Evolutionary conservation across 2,888 invertebrate species (phyloP).

Genomic region (Rosalia funebris): DNA sequence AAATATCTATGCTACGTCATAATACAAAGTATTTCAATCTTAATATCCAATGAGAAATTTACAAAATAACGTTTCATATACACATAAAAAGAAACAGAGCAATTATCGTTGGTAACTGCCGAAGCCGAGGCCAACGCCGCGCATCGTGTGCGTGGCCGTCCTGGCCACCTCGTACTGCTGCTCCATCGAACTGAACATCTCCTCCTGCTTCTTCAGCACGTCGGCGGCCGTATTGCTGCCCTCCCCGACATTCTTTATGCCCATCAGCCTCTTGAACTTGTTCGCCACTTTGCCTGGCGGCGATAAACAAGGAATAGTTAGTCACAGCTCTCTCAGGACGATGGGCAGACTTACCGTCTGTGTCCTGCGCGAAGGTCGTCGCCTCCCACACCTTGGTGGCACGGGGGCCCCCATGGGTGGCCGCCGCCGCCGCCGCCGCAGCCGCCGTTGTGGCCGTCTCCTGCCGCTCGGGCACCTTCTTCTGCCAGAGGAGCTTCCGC

Average conservation of each 20-base stretch:
- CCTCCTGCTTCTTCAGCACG: slow-evolving; percentile 78
- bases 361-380: slow-evolving; percentile 89
- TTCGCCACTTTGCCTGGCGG: slow-evolving; percentile 82
- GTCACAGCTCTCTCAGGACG: not conserved
- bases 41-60: slow-evolving; percentile 3
- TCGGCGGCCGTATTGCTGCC: slow-evolving; percentile 64
- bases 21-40: not conserved
- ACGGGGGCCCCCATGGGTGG: slow-evolving; percentile 44
- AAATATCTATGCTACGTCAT: too few relatives aligned
- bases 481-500: slow-evolving; percentile 90
- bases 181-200: slow-evolving; percentile 93
- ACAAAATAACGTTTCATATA: not conserved
- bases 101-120: slow-evolving; percentile 67
- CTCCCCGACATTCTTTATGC: slow-evolving; percentile 77
- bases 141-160: slow-evolving; percentile 94
- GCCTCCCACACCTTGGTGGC: slow-evolving; percentile 75
- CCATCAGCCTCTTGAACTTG: slow-evolving; percentile 97
- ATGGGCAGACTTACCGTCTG: slow-evolving; percentile 73
- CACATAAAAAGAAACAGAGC: not conserved
- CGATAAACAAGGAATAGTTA: slow-evolving; percentile 33
- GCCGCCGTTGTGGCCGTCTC: slow-evolving; percentile 47
- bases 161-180: slow-evolving; percentile 96
- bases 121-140: slow-evolving; percentile 87
- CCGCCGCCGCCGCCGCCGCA: slow-evolving; percentile 46
- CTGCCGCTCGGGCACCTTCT: slow-evolving; percentile 65